phyloP scores from a whole-genome alignment of 2,888 invertebrate species.

The Alviniconcha strummeri region DNA sequence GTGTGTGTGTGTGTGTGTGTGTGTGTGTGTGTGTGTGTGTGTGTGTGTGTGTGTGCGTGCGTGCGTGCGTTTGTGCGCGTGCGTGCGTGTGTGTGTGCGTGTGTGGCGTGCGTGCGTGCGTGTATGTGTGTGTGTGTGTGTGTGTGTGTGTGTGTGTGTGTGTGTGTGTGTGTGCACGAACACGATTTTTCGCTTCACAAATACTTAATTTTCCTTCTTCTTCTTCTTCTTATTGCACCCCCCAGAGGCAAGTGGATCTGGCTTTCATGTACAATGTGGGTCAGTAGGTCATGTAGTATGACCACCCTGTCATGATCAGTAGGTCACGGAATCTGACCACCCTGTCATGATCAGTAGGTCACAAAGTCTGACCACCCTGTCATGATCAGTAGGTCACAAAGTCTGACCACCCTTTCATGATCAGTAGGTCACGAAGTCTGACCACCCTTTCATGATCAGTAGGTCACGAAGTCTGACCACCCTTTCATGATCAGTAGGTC shows the following conservation, averaged over 20 bases:
- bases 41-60: neutral
- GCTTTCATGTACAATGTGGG: neutral
- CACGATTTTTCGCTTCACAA: neutral
- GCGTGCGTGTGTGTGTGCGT: neutral
- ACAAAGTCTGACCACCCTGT: too few relatives aligned
- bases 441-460: too few relatives aligned
- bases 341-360: too few relatives aligned
- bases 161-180: conserved; percentile 9
- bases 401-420: too few relatives aligned
- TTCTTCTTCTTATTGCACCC: neutral
- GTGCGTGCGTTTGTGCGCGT: neutral
- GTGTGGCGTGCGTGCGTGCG: neutral
- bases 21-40: neutral
- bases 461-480: too few relatives aligned
- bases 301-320: too few relatives aligned
- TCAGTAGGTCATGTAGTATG: too few relatives aligned
- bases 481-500: too few relatives aligned
- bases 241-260: neutral
- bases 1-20: conserved; percentile 14
- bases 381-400: too few relatives aligned
- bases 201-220: neutral
- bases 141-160: conserved; percentile 24
- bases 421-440: too few relatives aligned
- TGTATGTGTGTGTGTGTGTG: neutral
- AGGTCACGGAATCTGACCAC: too few relatives aligned